Evolutionary conservation across 2,797 vertebrate genomes (phyloP).

Genomic region (Pelobates cultripes): DNA sequence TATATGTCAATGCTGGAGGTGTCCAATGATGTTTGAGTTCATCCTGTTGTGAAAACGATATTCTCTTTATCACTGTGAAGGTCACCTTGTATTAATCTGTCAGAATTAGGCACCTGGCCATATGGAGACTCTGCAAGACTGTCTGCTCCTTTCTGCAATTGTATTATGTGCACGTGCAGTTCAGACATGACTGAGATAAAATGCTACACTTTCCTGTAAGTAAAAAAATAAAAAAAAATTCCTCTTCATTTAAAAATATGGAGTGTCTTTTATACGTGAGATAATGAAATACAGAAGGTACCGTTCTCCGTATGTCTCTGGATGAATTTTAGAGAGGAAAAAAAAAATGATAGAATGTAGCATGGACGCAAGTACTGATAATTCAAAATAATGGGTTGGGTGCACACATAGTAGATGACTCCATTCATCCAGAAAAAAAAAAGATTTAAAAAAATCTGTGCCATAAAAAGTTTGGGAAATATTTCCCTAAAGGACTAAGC

Average conservation of each 20-base stretch:
- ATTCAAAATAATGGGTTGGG: no score
- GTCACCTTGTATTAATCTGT: slow-evolving; percentile 53
- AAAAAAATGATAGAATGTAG: no score
- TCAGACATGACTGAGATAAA: slow-evolving; percentile 16
- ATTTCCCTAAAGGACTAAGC: no score
- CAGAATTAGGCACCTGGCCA: slow-evolving; percentile 47
- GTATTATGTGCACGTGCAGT: slow-evolving; percentile 37
- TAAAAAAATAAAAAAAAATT: no score
- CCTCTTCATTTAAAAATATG: no score
- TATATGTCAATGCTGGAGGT: slow-evolving; percentile 29
- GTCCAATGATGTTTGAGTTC: slow-evolving; percentile 28
- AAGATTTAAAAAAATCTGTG: no score
- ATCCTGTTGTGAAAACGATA: slow-evolving; percentile 45
- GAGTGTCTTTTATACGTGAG: not conserved
- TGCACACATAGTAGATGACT: no score
- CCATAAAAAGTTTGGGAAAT: no score
- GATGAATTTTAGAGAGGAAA: no score
- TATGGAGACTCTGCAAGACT: slow-evolving; percentile 45
- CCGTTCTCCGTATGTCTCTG: no score
- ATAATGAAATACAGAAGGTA: not conserved
- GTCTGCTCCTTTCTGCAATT: slow-evolving; percentile 37
- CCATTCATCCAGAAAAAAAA: no score
- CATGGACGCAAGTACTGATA: no score
- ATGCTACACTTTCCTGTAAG: not conserved
- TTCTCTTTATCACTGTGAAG: slow-evolving; percentile 53